Conservation (phyloP, 2,888 invertebrate species). For the Dysmachus trigonus region DNA sequence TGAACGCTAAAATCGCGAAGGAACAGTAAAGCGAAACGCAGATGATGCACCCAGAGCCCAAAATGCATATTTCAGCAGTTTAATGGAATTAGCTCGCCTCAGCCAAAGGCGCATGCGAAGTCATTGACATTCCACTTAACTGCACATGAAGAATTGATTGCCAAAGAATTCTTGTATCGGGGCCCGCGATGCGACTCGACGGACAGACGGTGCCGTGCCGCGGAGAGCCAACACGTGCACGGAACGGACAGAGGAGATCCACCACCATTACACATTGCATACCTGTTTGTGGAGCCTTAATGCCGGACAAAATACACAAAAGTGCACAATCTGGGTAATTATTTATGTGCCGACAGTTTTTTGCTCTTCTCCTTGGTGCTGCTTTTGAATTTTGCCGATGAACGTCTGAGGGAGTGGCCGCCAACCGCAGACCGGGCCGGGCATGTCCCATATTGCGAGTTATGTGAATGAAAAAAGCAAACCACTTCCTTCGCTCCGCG, state of each 20-base stretch:
- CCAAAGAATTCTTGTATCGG: slow-evolving; percentile 43
- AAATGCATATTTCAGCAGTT: slow-evolving; percentile 15
- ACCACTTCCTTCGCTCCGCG: neutral
- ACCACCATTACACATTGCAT: neutral
- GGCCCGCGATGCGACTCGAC: no score
- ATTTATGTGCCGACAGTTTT: slow-evolving; percentile 35
- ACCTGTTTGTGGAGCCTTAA: neutral
- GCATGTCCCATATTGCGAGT: neutral
- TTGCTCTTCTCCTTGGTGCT: neutral
- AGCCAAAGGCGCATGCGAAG: slow-evolving; percentile 15
- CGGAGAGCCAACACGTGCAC: slow-evolving; percentile 4
- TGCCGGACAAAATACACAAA: slow-evolving; percentile 22
- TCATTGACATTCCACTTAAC: slow-evolving; percentile 49
- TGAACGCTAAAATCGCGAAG: neutral
- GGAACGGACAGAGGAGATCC: neutral
- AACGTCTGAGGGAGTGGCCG: slow-evolving; percentile 17
- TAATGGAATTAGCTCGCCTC: slow-evolving; percentile 3
- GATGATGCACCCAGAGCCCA: neutral
- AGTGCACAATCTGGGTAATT: slow-evolving; percentile 33
- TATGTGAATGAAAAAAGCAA: neutral
- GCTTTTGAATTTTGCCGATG: slow-evolving; percentile 10
- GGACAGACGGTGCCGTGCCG: neutral
- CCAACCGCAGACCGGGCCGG: neutral
- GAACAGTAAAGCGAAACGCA: neutral
- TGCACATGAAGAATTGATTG: slow-evolving; percentile 48